A percentile compares a stretch with the other conserved stretches of the same genome.
phyloP scores from a whole-genome alignment of 2,113 vertebrate genomes.

The Peromyscus maniculatus region DNA sequence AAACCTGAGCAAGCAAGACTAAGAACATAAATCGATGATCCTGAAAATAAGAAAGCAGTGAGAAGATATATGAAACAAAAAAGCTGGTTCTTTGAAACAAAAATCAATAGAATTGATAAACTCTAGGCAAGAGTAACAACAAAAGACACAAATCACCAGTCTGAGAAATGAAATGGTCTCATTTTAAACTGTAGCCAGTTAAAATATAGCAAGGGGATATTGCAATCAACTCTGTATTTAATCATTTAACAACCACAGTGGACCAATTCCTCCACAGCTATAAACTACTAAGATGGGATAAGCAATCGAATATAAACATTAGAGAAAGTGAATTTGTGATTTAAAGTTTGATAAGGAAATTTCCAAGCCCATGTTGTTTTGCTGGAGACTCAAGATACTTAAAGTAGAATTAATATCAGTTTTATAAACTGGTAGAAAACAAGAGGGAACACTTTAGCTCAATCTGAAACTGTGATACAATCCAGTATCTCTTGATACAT shows the following conservation, averaged over 20 bases:
- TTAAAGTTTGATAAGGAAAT: not conserved
- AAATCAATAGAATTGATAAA: constrained; percentile 24
- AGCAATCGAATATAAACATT: not conserved
- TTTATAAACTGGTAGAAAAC: not conserved
- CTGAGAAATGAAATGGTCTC: not conserved
- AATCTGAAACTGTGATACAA: not conserved
- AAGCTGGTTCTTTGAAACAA: not conserved
- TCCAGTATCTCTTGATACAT: not conserved
- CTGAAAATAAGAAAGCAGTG: not conserved
- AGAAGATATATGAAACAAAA: not conserved
- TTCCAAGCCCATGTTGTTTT: not conserved
- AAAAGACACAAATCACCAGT: not conserved
- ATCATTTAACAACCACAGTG: not conserved
- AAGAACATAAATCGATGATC: not conserved
- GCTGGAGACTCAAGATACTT: not conserved
- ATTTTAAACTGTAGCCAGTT: not conserved
- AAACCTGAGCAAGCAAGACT: constrained; percentile 11
- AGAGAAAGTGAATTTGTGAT: not conserved
- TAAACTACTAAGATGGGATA: not conserved
- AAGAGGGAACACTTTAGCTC: not conserved
- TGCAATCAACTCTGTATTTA: not conserved
- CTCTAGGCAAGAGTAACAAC: not conserved
- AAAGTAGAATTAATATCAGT: not conserved
- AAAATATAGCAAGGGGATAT: not conserved
- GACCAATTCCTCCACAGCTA: not conserved